Evolutionary conservation across 1,140 invertebrate species (phyloP), one percentile per base, ranked within the genome.

Genomic region (Heliconius hewitsoni): DNA sequence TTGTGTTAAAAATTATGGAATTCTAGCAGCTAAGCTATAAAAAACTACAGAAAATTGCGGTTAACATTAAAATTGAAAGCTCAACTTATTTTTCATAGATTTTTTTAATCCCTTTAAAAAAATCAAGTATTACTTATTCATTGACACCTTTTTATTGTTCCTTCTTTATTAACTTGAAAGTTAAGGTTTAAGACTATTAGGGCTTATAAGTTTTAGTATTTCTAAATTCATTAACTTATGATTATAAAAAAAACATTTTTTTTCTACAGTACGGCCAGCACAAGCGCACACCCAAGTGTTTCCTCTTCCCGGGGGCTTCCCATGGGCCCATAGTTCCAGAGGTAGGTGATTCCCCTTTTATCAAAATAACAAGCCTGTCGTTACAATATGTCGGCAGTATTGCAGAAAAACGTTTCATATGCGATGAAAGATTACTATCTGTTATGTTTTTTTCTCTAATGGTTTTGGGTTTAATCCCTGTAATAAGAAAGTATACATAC

Each of bases 291-390:
- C 93, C 0, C 91, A 93, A 86, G 96, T 96, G 8, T 97, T 97
- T 86, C 97, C 97, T 0, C 88, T 97, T 4, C 96, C 96, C 0
- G 96, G 95, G 2, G 96, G 96, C 0, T 98, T 98, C 89, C 97
- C 97, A 2, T 98, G 97, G 97, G 97, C 97, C 19, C 96, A 96
- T 84, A 97, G 96, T 87, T 96, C 97, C 1, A 94, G 97, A 86
- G 97, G 97, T 83, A 96, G 96, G 90, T 72, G n/a, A 66, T 66
- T 66, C 60, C 60, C 60, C 60, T 66, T 66, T 66, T 66, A 27
- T 66, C 60, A 66, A 66, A 27, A 66, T 66, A 66, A 66, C 60
- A 30, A 66, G 60, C 13, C 60, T 66, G 60, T 66, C 60, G 60
- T 66, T 66, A 66, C n/a, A 23, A 66, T 66, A 66, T 66, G 60